Percentiles rank a stretch among this genome's conserved stretches.
phyloP scores from a whole-genome alignment of 1,140 invertebrate species.

The Hetaerina americana region DNA sequence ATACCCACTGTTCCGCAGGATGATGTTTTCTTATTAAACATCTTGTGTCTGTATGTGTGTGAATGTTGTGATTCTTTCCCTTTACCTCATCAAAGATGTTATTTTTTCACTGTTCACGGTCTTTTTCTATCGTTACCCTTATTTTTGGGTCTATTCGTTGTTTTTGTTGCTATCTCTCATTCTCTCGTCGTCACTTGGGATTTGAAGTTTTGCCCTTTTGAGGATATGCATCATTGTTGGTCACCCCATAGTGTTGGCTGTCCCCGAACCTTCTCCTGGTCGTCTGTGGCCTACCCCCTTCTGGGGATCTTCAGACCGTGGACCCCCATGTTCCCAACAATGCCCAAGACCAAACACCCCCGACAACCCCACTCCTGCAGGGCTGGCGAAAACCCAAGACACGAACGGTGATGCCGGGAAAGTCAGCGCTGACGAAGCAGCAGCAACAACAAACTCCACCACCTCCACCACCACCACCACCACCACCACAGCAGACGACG shows the following conservation, averaged over 20 bases:
- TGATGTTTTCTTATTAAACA: not conserved
- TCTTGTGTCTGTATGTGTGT: not conserved
- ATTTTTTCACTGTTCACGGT: not conserved
- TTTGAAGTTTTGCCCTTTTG: not conserved
- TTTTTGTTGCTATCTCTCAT: not conserved
- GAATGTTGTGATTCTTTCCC: not conserved
- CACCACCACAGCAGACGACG: constrained; percentile 19
- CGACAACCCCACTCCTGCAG: constrained; percentile 28
- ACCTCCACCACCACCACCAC: constrained; percentile 28
- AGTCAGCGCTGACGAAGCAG: constrained; percentile 10
- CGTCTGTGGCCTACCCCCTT: not conserved
- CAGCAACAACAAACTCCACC: constrained; percentile 35
- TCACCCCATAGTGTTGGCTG: not conserved
- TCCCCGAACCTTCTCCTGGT: not conserved
- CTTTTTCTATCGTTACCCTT: not conserved
- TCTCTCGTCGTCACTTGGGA: not conserved
- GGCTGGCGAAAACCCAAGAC: constrained; percentile 63
- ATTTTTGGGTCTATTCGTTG: not conserved
- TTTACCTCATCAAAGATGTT: not conserved
- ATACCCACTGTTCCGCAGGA: not conserved
- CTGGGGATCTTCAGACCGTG: not conserved
- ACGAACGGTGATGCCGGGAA: constrained; percentile 48
- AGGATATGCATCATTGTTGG: not conserved
- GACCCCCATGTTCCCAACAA: not conserved
- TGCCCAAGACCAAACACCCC: not conserved